Evolutionary conservation across 2,113 vertebrate species (phyloP).

Genomic region (Microcebus murinus): DNA sequence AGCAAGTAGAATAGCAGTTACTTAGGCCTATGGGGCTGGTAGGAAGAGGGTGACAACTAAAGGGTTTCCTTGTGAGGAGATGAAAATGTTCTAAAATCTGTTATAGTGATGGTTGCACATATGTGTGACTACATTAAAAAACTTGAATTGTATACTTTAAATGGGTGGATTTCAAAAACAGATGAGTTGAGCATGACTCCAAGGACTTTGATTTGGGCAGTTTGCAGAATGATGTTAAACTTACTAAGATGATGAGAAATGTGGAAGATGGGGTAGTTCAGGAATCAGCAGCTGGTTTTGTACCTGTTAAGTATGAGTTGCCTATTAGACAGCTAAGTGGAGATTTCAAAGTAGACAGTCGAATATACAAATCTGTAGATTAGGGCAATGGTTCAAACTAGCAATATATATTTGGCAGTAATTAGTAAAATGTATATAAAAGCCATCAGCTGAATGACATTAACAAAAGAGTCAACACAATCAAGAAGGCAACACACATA

Average conservation of each 20-base stretch:
- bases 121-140: neutral
- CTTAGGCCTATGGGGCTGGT: rapidly evolving
- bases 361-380: neutral
- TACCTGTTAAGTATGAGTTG: neutral
- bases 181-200: neutral
- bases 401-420: neutral
- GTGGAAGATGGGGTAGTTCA: neutral
- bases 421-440: neutral
- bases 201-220: neutral
- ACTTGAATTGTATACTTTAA: too few species aligned
- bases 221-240: neutral
- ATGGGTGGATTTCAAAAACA: neutral
- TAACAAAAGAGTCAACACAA: neutral
- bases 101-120: neutral
- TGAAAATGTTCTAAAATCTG: neutral
- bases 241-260: neutral
- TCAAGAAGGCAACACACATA: too few species aligned
- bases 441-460: neutral
- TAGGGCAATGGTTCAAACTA: neutral
- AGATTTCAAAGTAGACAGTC: neutral
- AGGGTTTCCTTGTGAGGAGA: too few species aligned
- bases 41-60: neutral
- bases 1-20: neutral
- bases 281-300: neutral
- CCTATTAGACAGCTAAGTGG: neutral